Evolutionary conservation across 2,888 invertebrate species (phyloP).

Genomic region (Holacanthella duospinosa): DNA sequence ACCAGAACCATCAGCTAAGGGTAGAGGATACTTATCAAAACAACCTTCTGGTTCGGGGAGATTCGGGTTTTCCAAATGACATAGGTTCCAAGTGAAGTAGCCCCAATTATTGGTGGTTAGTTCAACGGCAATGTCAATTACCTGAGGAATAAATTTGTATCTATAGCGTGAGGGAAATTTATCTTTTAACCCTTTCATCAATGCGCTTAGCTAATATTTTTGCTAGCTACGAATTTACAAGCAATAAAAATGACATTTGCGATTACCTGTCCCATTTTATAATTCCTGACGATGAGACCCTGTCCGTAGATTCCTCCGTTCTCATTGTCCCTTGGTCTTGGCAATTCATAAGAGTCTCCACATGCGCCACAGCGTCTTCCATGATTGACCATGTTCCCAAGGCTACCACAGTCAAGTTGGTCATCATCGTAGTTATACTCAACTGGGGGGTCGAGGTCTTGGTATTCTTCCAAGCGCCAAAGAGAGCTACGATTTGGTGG

Average conservation of each 20-base stretch:
- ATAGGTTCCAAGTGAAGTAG: constrained; percentile 39
- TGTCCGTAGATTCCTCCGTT: constrained; percentile 40
- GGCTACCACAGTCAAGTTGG: constrained; percentile 12
- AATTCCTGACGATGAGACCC: constrained; percentile 40
- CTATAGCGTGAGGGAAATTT: no score
- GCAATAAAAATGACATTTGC: no score
- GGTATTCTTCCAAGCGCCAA: constrained; percentile 8
- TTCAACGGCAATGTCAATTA: constrained; percentile 38
- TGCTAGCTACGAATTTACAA: no score
- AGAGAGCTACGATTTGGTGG: constrained; percentile 11
- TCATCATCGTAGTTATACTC: constrained; percentile 12
- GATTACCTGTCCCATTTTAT: constrained; percentile 39
- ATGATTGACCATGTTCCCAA: constrained; percentile 7
- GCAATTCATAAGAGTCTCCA: constrained; percentile 39
- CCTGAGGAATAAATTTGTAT: no score
- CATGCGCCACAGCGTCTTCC: constrained; percentile 11
- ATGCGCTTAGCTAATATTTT: no score
- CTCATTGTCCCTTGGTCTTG: constrained; percentile 39
- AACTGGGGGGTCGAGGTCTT: constrained; percentile 6
- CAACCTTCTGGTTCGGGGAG: constrained; percentile 37
- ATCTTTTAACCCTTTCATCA: no score
- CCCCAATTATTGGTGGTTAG: constrained; percentile 41
- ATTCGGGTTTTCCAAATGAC: constrained; percentile 27
- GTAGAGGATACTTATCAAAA: constrained; percentile 25
- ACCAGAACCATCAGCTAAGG: constrained; percentile 5